phyloP scores from a whole-genome alignment of 2,888 invertebrate genomes.

The Portevinia maculata region DNA sequence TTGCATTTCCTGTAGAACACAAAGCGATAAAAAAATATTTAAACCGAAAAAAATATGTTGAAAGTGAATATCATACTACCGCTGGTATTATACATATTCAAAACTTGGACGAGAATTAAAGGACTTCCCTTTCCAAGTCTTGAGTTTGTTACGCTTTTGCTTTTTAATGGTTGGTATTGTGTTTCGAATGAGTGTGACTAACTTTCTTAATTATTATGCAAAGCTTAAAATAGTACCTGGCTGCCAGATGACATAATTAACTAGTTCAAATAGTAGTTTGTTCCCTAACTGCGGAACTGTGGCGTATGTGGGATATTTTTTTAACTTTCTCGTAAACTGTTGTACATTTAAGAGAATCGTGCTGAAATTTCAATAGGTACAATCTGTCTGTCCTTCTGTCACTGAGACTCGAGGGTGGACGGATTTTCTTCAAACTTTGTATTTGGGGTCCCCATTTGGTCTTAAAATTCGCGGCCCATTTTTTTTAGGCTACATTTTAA shows the following conservation, averaged over 20 bases:
- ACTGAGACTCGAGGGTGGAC: too few relatives aligned
- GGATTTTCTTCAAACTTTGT: too few relatives aligned
- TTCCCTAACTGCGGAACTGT: not conserved
- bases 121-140: slow-evolving; percentile 42
- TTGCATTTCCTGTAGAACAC: slow-evolving; percentile 41
- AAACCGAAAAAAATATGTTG: slow-evolving; percentile 16
- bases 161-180: slow-evolving; percentile 35
- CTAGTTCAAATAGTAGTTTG: slow-evolving; percentile 5
- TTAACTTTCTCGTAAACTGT: not conserved
- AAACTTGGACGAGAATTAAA: slow-evolving; percentile 63
- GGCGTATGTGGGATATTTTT: slow-evolving; percentile 46
- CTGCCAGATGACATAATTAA: slow-evolving; percentile 45
- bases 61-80: slow-evolving; percentile 43
- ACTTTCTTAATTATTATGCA: slow-evolving; percentile 47
- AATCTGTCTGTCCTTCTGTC: too few relatives aligned
- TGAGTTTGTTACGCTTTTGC: slow-evolving; percentile 9
- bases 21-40: slow-evolving; percentile 19
- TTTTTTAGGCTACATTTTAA: too few relatives aligned
- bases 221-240: slow-evolving; percentile 36
- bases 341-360: too few relatives aligned
- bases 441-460: too few relatives aligned
- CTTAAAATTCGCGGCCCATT: too few relatives aligned
- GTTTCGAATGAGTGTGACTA: slow-evolving; percentile 52
- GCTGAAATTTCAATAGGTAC: too few relatives aligned
- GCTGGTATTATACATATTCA: slow-evolving; percentile 57